A percentile compares a stretch with the other conserved stretches of the same genome.
Evolutionary conservation across 1,140 invertebrate species (phyloP).

Genomic region (Drosophila murphyi): DNA sequence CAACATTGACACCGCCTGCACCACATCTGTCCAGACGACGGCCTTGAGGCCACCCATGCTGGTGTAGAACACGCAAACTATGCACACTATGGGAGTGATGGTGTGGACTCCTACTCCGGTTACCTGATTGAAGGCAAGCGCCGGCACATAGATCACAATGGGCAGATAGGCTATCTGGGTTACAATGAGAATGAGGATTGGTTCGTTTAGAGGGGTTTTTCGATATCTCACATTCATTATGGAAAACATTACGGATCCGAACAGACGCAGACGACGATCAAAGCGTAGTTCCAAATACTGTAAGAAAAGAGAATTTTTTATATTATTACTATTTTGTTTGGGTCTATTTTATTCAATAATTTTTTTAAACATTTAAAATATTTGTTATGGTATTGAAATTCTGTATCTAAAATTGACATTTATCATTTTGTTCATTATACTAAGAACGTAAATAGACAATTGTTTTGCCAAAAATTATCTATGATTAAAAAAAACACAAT

Average conservation of each 20-base stretch:
- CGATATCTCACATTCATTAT: conserved; percentile 79
- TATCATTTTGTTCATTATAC: too few relatives aligned
- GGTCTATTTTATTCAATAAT: too few relatives aligned
- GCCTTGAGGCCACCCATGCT: conserved; percentile 93
- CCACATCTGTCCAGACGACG: conserved; percentile 94
- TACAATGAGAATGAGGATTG: neutral
- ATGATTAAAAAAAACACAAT: too few relatives aligned
- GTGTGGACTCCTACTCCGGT: conserved; percentile 90
- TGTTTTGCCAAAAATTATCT: too few relatives aligned
- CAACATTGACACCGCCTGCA: conserved; percentile 92
- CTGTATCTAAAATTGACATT: too few relatives aligned
- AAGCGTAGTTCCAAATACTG: conserved; percentile 91
- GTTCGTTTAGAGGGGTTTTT: too few relatives aligned
- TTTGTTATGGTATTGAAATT: too few relatives aligned
- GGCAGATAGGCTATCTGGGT: conserved; percentile 88
- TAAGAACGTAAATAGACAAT: too few relatives aligned
- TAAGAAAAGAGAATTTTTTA: conserved; percentile 16
- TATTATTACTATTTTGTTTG: too few relatives aligned
- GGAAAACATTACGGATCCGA: conserved; percentile 87
- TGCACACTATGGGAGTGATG: conserved; percentile 90
- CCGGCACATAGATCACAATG: conserved; percentile 93
- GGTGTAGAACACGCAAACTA: conserved; percentile 94
- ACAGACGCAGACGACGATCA: conserved; percentile 87
- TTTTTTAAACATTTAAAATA: too few relatives aligned
- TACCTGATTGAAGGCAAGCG: conserved; percentile 92